Base-by-base conservation (phyloP, 2,113 vertebrate species). In the Holacanthus passer region DNA sequence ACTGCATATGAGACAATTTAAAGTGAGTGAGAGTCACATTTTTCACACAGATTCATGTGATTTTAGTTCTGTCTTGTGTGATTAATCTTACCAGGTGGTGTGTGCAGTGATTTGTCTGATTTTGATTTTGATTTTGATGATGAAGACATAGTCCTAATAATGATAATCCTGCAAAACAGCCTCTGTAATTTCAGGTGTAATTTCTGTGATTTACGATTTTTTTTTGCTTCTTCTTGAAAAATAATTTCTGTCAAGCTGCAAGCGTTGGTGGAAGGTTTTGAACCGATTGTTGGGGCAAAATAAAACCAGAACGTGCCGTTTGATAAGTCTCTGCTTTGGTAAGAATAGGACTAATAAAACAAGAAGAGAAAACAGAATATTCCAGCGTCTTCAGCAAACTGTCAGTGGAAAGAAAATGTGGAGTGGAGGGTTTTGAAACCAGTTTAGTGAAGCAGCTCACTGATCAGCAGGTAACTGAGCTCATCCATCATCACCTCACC, bases 401-500 rank as follows among this genome's bases (percentile, higher is more conserved):
- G 39, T 43, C 31, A 37, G 29, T 24, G 31, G 20, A 10, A 5
- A 6, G 19, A 56, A 16, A 47, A 9, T 9, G n/a, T 31, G 1
- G 0, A 31, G 17, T 56, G 0, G 32, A 39, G 19, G 7, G 29
- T 66, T 48, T 83, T 41, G 11, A 66, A 31, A 16, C 10, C 2
- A 71, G 37, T 32, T 48, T 8, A 14, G 35, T 29, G n/a, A 32
- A 32, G 52, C n/a, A 56, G 48, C 14, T 58, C 53, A 1, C 7
- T 14, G 48, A 65, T 65, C 39, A 8, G 78, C 50, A 73, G 78
- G 60, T 58, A 65, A 58, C 17, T 58, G 5, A 77, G 35, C 59
- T 80, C 77, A 69, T 84, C 73, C 45, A 77, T 84, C 81, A 73
- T 56, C 64, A 19, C 13, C 24, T 64, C 62, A 43, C 32, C 41